Evolutionary conservation across 2,113 vertebrate genomes (phyloP), one percentile per base, ranked within the genome.

Genomic region (Pitta sordida): DNA sequence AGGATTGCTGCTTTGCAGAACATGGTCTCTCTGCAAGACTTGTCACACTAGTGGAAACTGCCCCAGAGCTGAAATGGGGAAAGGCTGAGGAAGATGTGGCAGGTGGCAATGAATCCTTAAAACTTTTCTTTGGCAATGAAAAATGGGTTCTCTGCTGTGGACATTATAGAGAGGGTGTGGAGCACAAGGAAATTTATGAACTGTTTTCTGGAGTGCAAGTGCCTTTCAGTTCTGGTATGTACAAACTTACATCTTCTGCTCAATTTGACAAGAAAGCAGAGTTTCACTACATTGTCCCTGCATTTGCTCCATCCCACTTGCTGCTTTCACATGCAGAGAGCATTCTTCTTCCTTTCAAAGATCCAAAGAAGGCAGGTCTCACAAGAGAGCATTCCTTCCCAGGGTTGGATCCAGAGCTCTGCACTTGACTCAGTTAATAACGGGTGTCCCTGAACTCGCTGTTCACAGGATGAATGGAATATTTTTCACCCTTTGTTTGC

Each of bases 401-500:
- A 89, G 84, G 77, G 91, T 7, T 93, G 92, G 83, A 94, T 88
- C 83, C 39, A 41, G 49, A 92, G 74, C 78, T 82, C 77, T 32
- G 49, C 77, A 53, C 83, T 94, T 93, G 88, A 87, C 70, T 82
- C 88, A 37, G 52, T 70, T 81, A 59, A 63, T 75, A 84, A 84
- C 13, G 53, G 21, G 74, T 89, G 86, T 93, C 92, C 93, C 81
- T 92, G 91, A 94, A 89, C 84, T 91, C 49, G 18, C 65, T 90
- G 78, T 91, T 94, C 86, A 77, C 82, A 76, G 78, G 62, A 91
- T 88, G 89, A 96, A 93, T 62, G 22, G 82, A 93, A 76, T 89
- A 73, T 73, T 96, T 91, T 85, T 93, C 84, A 87, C 86, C 80
- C 70, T 94, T 95, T 93, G 80, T 94, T 96, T 94, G 94, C 87